These are phyloP conservation scores for Timema cristinae DNA, from an alignment of 2,888 invertebrate genomes.

Conservation along the genomic window DNA sequence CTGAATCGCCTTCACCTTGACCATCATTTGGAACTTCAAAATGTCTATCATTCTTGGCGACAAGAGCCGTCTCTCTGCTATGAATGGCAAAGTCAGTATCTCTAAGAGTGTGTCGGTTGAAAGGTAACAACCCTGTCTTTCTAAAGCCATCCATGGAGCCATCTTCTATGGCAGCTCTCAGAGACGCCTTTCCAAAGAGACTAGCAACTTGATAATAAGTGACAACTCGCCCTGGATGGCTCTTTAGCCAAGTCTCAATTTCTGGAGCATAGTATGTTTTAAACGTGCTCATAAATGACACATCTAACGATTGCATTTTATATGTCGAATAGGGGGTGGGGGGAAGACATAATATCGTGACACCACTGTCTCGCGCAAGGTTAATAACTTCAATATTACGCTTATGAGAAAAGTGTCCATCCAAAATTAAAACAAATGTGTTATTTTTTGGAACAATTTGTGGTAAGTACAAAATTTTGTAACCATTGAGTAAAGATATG, in stretches of 20 bases:
- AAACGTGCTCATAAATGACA: neutral
- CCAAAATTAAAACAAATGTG: neutral
- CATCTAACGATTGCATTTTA: neutral
- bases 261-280: neutral
- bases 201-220: neutral
- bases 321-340: neutral
- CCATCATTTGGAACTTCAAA: neutral
- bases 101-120: neutral
- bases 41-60: neutral
- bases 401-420: neutral
- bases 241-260: neutral
- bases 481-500: constrained; percentile 2
- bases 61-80: neutral
- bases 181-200: neutral
- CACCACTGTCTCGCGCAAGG: neutral
- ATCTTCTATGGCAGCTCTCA: too few relatives aligned
- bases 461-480: neutral
- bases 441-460: neutral
- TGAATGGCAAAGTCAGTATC: neutral
- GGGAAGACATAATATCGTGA: neutral
- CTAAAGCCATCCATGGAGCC: neutral
- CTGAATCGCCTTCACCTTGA: too few relatives aligned
- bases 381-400: neutral
- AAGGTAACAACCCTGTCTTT: neutral
- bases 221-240: neutral